phyloP scores from a whole-genome alignment of 2,888 invertebrate species.

The Catocala sponsa region DNA sequence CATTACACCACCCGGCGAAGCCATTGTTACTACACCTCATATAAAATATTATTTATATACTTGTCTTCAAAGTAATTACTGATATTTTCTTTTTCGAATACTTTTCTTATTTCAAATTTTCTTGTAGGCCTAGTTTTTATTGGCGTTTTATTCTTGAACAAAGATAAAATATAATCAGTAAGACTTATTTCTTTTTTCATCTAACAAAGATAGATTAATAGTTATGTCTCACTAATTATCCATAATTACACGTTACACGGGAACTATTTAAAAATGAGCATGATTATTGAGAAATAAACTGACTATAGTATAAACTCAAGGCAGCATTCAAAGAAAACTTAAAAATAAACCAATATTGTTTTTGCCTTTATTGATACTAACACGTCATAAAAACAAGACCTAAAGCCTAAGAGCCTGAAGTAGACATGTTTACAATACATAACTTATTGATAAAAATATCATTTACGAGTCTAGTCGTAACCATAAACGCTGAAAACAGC shows the following conservation, averaged over 20 bases:
- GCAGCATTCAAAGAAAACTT: too few species aligned
- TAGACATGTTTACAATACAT: constrained; percentile 16
- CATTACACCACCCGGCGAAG: constrained; percentile 51
- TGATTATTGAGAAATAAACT: too few species aligned
- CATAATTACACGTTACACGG: not conserved
- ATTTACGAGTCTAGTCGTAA: constrained; percentile 21
- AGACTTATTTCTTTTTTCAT: not conserved
- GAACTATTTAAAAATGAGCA: too few species aligned
- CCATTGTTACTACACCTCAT: constrained; percentile 45
- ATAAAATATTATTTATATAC: constrained; percentile 50
- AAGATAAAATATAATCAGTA: not conserved
- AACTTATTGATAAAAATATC: constrained; percentile 15
- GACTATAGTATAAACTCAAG: too few species aligned
- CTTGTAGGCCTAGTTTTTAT: constrained; percentile 14
- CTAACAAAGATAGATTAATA: not conserved
- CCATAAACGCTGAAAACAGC: constrained; percentile 30
- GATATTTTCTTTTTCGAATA: constrained; percentile 29
- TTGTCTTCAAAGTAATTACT: constrained; percentile 38
- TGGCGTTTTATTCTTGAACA: not conserved
- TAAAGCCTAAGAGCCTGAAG: not conserved
- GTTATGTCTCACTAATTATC: not conserved
- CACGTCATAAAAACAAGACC: too few species aligned
- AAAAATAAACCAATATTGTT: too few species aligned
- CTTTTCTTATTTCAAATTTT: constrained; percentile 16
- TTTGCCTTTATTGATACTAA: too few species aligned